Evolutionary conservation across 2,113 vertebrate species (phyloP).

Genomic region (Bubo scandiacus): DNA sequence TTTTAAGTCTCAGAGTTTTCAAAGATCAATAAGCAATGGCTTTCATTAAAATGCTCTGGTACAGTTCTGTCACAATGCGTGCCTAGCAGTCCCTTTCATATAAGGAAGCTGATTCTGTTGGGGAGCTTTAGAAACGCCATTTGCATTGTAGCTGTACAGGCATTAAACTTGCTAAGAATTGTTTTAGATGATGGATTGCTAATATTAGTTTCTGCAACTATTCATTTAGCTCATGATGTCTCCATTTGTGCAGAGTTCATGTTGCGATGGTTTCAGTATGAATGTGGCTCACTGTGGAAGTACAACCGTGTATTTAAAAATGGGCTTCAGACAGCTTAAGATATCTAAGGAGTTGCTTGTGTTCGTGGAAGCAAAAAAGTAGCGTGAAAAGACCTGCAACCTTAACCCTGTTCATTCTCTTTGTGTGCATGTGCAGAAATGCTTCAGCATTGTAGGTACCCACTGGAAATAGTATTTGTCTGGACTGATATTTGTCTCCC

Average conservation of each 20-base stretch:
- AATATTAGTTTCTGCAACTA: not conserved
- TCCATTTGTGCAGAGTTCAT: not conserved
- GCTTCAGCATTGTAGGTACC: not conserved
- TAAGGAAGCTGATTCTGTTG: not conserved
- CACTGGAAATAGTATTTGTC: not conserved
- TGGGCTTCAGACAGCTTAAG: not conserved
- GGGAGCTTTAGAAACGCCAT: not conserved
- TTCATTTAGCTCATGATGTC: not conserved
- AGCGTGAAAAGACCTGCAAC: not conserved
- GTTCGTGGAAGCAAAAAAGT: not conserved
- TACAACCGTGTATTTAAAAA: not conserved
- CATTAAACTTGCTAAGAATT: not conserved
- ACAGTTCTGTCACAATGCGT: not conserved
- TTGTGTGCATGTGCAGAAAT: not conserved
- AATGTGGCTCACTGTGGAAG: not conserved
- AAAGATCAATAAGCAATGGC: not conserved
- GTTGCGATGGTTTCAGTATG: not conserved
- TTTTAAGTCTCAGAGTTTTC: not conserved
- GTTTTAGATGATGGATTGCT: not conserved
- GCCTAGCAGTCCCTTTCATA: not conserved
- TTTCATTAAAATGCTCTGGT: not conserved
- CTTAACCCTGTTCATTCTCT: not conserved
- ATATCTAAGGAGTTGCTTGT: not conserved
- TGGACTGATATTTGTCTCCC: not conserved
- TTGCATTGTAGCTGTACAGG: not conserved